A percentile compares a stretch with the other conserved stretches of the same genome.
These are phyloP conservation scores for Deroplatys truncata DNA, from an alignment of 2,888 invertebrate species.

Conservation along the genomic window DNA sequence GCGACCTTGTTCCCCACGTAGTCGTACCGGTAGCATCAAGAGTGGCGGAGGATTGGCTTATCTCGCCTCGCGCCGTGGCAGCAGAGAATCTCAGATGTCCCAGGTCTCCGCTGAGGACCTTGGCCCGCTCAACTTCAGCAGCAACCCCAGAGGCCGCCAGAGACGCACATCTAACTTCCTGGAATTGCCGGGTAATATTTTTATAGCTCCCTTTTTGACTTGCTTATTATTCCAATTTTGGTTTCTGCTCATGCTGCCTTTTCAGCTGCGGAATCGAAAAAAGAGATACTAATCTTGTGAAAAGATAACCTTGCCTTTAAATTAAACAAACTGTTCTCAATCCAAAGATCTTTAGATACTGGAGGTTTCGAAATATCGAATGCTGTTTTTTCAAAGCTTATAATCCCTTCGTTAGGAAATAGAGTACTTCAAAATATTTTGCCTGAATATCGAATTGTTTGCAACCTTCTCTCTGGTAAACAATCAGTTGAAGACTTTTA, in stretches of 20 bases:
- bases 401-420: no score
- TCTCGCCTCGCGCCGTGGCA: conserved; percentile 80
- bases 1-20: conserved; percentile 61
- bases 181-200: conserved; percentile 71
- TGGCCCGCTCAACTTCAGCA: conserved; percentile 74
- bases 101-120: conserved; percentile 73
- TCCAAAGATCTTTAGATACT: no score
- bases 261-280: no score
- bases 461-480: no score
- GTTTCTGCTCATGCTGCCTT: neutral
- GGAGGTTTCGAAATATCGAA: no score
- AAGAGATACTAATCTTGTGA: no score
- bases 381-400: no score
- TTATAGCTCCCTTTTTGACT: neutral
- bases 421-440: no score
- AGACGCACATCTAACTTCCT: conserved; percentile 81
- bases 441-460: no score
- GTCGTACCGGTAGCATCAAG: conserved; percentile 51
- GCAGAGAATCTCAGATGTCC: conserved; percentile 67
- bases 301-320: no score
- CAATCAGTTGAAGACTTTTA: no score
- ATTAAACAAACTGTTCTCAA: no score
- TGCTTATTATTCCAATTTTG: neutral
- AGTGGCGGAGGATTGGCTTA: conserved; percentile 53
- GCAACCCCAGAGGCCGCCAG: conserved; percentile 71